These are phyloP conservation scores for Pterois miles DNA, from an alignment of 2,797 vertebrate genomes.

Conservation along the genomic window DNA sequence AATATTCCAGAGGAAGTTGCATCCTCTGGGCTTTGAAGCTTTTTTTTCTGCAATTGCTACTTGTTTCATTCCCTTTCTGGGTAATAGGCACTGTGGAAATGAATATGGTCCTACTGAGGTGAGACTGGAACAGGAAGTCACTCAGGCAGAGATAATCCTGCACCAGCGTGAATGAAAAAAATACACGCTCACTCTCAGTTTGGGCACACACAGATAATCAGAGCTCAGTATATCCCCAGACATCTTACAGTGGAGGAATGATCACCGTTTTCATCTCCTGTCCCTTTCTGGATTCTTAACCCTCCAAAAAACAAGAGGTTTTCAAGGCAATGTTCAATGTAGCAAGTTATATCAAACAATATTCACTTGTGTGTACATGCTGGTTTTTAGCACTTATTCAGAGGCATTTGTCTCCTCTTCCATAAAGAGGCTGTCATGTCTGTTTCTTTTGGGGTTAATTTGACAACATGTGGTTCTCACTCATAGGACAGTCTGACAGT, in stretches of 20 bases:
- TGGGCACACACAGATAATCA: conserved; percentile 36
- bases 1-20: conserved; percentile 19
- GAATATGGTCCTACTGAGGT: conserved; percentile 49
- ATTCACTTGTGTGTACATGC: neutral
- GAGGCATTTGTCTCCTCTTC: neutral
- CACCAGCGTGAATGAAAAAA: conserved; percentile 37
- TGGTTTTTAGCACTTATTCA: conserved; percentile 4
- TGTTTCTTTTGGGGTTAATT: conserved; percentile 26
- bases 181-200: conserved; percentile 28
- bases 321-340: conserved; percentile 14
- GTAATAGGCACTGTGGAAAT: conserved; percentile 57
- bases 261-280: conserved; percentile 44
- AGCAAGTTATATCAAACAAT: conserved; percentile 3
- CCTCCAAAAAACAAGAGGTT: conserved; percentile 17
- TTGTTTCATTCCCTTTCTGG: conserved; percentile 49
- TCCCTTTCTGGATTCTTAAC: conserved; percentile 19
- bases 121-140: conserved; percentile 53
- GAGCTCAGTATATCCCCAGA: conserved; percentile 40
- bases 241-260: conserved; percentile 18
- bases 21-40: conserved; percentile 33
- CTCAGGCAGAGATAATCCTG: conserved; percentile 61
- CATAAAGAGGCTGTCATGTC: conserved; percentile 17
- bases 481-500: conserved; percentile 29
- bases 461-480: conserved; percentile 26
- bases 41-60: conserved; percentile 52